Evolutionary conservation across 2,888 invertebrate genomes (phyloP).

Genomic region (Drosophila formosana): DNA sequence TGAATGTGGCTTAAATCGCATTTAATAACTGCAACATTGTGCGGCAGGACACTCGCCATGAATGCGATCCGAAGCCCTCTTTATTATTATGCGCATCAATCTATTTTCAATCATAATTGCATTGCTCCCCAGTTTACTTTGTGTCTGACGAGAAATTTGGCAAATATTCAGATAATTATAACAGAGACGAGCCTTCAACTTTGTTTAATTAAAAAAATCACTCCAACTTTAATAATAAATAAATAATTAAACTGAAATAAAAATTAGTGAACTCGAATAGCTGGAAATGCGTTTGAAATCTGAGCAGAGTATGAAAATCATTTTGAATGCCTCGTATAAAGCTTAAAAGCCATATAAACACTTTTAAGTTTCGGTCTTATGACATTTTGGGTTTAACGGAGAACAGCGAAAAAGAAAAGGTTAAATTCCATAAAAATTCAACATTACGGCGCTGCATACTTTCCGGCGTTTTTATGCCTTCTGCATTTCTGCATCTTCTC

Average conservation of each 20-base stretch:
- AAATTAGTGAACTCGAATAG: too few relatives aligned
- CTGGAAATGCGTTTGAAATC: not conserved
- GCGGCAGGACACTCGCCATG: not conserved
- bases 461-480: slow-evolving; percentile 35
- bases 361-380: not conserved
- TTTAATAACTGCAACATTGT: slow-evolving; percentile 65
- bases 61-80: slow-evolving; percentile 2
- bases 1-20: slow-evolving; percentile 67
- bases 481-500: slow-evolving; percentile 47
- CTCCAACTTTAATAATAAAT: too few relatives aligned
- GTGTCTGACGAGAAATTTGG: not conserved
- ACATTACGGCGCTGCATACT: slow-evolving; percentile 59
- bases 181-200: not conserved
- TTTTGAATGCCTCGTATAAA: not conserved
- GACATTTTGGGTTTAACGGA: not conserved
- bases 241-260: too few relatives aligned
- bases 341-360: not conserved
- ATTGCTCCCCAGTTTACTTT: not conserved
- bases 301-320: not conserved
- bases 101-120: slow-evolving; percentile 11
- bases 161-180: not conserved
- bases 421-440: slow-evolving; percentile 41
- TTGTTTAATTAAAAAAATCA: too few relatives aligned
- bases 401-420: slow-evolving; percentile 14
- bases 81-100: slow-evolving; percentile 10